These are phyloP conservation scores for Drosophila acutilabella DNA, from an alignment of 2,888 invertebrate genomes.

Conservation along the genomic window DNA sequence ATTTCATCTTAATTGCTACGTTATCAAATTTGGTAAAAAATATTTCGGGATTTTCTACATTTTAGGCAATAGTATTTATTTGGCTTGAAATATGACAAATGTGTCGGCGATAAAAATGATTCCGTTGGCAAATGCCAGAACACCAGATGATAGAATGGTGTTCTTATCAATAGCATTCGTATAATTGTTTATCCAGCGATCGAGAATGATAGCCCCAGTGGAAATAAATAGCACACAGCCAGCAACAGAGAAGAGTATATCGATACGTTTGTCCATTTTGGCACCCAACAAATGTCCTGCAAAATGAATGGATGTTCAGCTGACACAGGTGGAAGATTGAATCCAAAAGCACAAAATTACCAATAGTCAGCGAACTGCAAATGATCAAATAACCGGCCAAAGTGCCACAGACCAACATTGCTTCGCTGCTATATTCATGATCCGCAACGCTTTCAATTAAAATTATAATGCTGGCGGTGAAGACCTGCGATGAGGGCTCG, in stretches of 20 bases:
- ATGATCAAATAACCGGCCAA: constrained; percentile 79
- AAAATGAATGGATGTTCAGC: constrained; percentile 17
- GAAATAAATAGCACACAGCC: constrained; percentile 74
- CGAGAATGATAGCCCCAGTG: constrained; percentile 74
- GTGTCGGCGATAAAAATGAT: constrained; percentile 74
- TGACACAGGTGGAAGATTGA: not conserved
- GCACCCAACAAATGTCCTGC: constrained; percentile 73
- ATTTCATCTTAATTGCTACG: too few relatives aligned
- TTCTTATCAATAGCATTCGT: constrained; percentile 61
- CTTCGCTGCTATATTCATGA: constrained; percentile 73
- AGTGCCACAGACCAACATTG: constrained; percentile 81
- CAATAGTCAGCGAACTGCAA: constrained; percentile 71
- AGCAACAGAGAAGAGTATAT: constrained; percentile 71
- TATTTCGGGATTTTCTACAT: not conserved
- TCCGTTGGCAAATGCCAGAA: constrained; percentile 70
- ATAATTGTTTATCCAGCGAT: constrained; percentile 66
- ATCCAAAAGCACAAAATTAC: constrained; percentile 56
- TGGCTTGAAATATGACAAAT: constrained; percentile 70
- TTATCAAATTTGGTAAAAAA: not conserved
- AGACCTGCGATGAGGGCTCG: constrained; percentile 59
- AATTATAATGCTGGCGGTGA: constrained; percentile 69
- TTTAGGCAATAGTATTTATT: constrained; percentile 28
- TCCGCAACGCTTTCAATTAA: constrained; percentile 76
- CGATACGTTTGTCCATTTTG: constrained; percentile 77
- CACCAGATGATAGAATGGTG: constrained; percentile 65